These are phyloP conservation scores for Tamandua tetradactyla DNA, from an alignment of 2,797 vertebrate species.

Conservation along the genomic window DNA sequence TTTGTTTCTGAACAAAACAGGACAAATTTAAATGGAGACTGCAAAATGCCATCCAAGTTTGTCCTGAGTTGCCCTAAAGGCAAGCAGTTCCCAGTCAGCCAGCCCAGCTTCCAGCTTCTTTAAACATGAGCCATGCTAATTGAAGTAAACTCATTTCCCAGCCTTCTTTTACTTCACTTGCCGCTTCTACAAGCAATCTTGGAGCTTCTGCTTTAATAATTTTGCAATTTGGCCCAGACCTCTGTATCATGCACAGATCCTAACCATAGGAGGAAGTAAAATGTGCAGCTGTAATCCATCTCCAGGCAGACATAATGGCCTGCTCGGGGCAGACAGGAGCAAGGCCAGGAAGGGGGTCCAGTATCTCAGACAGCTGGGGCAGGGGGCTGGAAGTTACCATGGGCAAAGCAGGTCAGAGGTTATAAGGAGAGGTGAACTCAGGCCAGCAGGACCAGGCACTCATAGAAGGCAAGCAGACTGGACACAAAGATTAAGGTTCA, in stretches of 20 bases:
- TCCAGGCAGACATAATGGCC: not conserved
- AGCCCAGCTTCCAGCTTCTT: not conserved
- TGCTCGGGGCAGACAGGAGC: not conserved
- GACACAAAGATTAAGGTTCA: not conserved
- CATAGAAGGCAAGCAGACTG: not conserved
- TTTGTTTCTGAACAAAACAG: not conserved
- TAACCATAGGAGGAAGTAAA: slow-evolving; percentile 16
- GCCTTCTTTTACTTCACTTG: slow-evolving; percentile 18
- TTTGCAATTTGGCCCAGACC: not conserved
- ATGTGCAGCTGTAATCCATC: not conserved
- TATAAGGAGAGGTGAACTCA: not conserved
- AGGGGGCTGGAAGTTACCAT: not conserved
- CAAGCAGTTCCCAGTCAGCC: not conserved
- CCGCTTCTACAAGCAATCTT: not conserved
- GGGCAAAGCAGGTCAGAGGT: not conserved
- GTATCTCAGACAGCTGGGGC: not conserved
- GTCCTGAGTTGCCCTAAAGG: not conserved
- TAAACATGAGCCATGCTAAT: not conserved
- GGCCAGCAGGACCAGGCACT: not conserved
- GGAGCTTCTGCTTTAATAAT: slow-evolving; percentile 47
- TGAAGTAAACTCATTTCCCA: not conserved
- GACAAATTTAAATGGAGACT: not conserved
- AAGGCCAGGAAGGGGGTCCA: not conserved
- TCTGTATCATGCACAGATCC: not conserved
- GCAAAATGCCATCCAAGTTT: not conserved